These are phyloP conservation scores for Dinomys branickii DNA, from an alignment of 2,113 vertebrate species.

Conservation along the genomic window DNA sequence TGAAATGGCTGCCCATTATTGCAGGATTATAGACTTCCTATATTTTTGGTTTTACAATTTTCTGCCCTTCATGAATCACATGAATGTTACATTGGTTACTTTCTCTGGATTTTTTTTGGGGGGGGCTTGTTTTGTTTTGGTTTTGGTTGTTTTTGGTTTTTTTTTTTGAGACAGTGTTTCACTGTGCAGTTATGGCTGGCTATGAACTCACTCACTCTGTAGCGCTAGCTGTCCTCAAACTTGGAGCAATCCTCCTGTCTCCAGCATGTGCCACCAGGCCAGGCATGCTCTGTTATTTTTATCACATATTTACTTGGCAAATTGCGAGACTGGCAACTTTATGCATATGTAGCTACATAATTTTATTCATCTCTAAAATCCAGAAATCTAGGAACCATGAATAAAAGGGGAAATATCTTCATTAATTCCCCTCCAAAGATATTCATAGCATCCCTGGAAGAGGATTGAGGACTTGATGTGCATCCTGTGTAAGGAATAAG, in stretches of 20 bases:
- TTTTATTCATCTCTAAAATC: conserved; percentile 40
- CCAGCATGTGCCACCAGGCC: neutral
- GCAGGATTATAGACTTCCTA: neutral
- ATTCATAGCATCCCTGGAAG: neutral
- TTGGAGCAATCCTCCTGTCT: neutral
- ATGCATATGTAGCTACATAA: neutral
- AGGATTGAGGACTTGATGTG: neutral
- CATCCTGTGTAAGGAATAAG: conserved; percentile 10
- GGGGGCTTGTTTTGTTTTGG: neutral
- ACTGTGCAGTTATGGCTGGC: neutral
- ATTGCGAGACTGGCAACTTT: conserved; percentile 17
- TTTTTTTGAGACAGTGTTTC: neutral
- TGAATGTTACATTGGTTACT: neutral
- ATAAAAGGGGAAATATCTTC: neutral
- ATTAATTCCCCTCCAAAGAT: conserved; percentile 32
- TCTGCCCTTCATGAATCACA: conserved; percentile 10
- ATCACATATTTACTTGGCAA: neutral
- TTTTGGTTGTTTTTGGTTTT: too few species aligned
- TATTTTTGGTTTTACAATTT: conserved; percentile 51
- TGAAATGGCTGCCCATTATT: conserved; percentile 46
- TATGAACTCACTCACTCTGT: neutral
- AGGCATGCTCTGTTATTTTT: too few species aligned
- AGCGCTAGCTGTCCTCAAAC: neutral
- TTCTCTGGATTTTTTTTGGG: neutral
- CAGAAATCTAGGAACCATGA: neutral